A percentile compares a stretch with the other conserved stretches of the same genome.
phyloP scores from a whole-genome alignment of 2,797 vertebrate species.

The Sebastes iracundus region DNA sequence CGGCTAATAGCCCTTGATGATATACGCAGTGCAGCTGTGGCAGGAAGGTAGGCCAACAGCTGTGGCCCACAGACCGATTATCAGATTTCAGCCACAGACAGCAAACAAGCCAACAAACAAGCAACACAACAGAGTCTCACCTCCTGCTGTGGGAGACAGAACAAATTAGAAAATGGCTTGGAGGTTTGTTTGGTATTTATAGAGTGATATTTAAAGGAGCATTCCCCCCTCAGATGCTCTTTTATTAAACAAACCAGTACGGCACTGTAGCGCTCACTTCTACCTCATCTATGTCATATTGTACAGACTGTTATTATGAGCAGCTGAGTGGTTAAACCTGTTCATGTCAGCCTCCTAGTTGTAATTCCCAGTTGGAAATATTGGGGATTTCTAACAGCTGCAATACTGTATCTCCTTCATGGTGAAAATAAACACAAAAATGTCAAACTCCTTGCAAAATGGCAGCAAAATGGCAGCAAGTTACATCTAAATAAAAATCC shows the following conservation, averaged over 20 bases:
- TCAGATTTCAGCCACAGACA: slow-evolving; percentile 72
- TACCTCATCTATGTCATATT: neutral
- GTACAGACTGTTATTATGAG: neutral
- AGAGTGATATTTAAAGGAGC: slow-evolving; percentile 18
- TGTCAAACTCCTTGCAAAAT: neutral
- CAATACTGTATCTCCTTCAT: neutral
- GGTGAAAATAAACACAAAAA: neutral
- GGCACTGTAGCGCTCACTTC: neutral
- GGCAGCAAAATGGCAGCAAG: neutral
- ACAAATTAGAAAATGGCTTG: slow-evolving; percentile 46
- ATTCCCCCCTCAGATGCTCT: slow-evolving; percentile 20
- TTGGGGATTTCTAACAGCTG: neutral
- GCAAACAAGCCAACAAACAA: slow-evolving; percentile 70
- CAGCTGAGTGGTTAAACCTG: neutral
- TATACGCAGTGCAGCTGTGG: slow-evolving; percentile 79
- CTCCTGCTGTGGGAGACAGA: slow-evolving; percentile 59
- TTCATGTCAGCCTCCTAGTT: neutral
- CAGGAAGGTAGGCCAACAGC: slow-evolving; percentile 79
- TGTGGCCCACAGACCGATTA: slow-evolving; percentile 72
- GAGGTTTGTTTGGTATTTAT: slow-evolving; percentile 37
- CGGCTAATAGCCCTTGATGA: slow-evolving; percentile 78
- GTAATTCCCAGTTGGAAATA: neutral
- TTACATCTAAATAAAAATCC: neutral
- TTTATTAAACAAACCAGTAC: neutral
- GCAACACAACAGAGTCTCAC: slow-evolving; percentile 46